Evolutionary conservation across 2,888 invertebrate species (phyloP), one percentile per base, ranked within the genome.

Genomic region (Lepidocyrtoides sp.): DNA sequence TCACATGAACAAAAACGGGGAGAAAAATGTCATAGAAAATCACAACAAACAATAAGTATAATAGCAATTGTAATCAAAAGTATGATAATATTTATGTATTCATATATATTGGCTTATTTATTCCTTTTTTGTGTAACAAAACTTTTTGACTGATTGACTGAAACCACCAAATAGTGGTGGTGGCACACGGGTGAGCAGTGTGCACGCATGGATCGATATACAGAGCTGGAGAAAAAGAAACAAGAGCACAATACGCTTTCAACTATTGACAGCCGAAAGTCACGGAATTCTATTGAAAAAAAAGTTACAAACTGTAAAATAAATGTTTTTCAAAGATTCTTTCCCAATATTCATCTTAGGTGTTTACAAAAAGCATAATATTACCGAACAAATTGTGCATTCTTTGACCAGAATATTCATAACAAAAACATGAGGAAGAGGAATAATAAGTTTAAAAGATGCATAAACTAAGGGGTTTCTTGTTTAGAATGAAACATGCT

Each of bases 191-290:
- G 17, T n/a, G 54, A 17, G 54, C 54, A 54, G 36, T 36, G 63
- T 77, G 5, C 8, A 41, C 23, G 75, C n/a, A 77, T 77, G 5
- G 54, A 72, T 72, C 66, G 82, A 84, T n/a, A n/a, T n/a, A n/a
- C 72, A 79, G 87, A 81, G 29, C 36, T 66, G 60, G 86, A 63
- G 72, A 51, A 85, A 75, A 29, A 81, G 29, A 84, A 57, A 91
- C 77, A 91, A 81, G 44, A 83, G 85, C 88, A 90, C 91, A 91
- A 88, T 84, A 79, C 85, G 57, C 87, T 92, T 92, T 92, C 84
- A 91, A 91, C 81, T 90, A 83, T 88, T 93, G 92, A 93, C 92
- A 92, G 93, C 92, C 93, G 92, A 92, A 93, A 93, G 91, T 90
- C 88, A 91, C 83, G 86, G 89, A 89, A 89, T 86, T 89, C 91